Conservation (phyloP, 53 echinoderm and acorn worm genomes). For the Astropecten irregularis region DNA sequence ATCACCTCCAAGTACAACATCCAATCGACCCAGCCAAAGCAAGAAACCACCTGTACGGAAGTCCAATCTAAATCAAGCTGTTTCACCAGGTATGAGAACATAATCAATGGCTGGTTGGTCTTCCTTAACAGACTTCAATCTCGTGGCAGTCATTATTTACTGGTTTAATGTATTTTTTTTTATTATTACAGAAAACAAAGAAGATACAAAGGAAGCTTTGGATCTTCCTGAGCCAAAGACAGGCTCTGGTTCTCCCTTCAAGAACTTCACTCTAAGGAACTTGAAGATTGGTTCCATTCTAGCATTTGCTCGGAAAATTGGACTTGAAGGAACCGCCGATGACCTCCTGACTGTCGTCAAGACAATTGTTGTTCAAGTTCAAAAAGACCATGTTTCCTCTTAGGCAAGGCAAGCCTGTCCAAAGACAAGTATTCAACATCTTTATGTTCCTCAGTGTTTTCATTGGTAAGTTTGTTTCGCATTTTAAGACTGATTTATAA, state of each 20-base stretch:
- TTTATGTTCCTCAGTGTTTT: too few relatives aligned
- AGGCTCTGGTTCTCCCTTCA: slow-evolving; percentile 51
- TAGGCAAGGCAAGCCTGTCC: too few relatives aligned
- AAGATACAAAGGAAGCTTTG: slow-evolving; percentile 13
- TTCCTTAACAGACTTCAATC: not conserved
- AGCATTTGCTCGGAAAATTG: slow-evolving; percentile 28
- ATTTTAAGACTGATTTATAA: too few relatives aligned
- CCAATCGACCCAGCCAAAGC: not conserved
- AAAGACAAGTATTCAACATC: too few relatives aligned
- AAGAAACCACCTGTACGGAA: not conserved
- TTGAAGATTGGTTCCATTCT: slow-evolving; percentile 53
- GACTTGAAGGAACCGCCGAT: slow-evolving; percentile 31
- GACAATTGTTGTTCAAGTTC: slow-evolving; percentile 50
- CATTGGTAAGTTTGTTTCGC: too few relatives aligned
- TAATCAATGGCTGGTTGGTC: not conserved
- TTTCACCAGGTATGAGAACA: not conserved
- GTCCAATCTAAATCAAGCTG: not conserved
- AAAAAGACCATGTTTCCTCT: too few relatives aligned
- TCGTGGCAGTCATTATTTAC: too few relatives aligned
- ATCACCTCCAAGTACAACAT: not conserved
- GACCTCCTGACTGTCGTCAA: slow-evolving; percentile 37
- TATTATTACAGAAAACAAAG: not conserved
- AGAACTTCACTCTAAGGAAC: slow-evolving; percentile 45
- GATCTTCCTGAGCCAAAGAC: slow-evolving; percentile 16
- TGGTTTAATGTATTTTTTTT: too few relatives aligned